phyloP scores from a whole-genome alignment of 1,140 invertebrate genomes.

The Belonocnema kinseyi region DNA sequence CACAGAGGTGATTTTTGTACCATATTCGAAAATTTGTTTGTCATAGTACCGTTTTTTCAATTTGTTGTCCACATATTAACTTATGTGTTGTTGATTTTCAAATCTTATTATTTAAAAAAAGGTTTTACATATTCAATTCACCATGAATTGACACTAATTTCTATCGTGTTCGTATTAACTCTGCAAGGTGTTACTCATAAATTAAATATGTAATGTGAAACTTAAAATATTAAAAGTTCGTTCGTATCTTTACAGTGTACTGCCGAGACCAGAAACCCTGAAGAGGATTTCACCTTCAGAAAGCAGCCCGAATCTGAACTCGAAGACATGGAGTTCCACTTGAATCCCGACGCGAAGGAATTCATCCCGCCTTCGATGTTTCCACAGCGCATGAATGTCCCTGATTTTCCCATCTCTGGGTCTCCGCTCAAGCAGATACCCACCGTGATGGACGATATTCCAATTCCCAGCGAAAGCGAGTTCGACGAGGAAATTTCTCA shows the following conservation, averaged over 20 bases:
- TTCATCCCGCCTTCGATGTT: slow-evolving; percentile 80
- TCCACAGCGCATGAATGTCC: slow-evolving; percentile 60
- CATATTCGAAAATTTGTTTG: neutral
- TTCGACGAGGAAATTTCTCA: slow-evolving; percentile 79
- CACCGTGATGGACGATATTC: slow-evolving; percentile 77
- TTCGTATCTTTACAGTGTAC: slow-evolving; percentile 39
- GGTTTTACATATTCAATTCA: too few relatives aligned
- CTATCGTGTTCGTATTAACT: too few relatives aligned
- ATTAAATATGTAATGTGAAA: too few relatives aligned
- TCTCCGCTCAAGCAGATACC: slow-evolving; percentile 78
- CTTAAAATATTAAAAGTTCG: too few relatives aligned
- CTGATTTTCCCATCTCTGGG: slow-evolving; percentile 78
- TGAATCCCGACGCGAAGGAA: slow-evolving; percentile 85
- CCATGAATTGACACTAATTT: too few relatives aligned
- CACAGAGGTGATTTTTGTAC: slow-evolving; percentile 45
- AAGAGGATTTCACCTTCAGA: neutral
- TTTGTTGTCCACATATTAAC: too few relatives aligned
- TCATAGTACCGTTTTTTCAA: neutral
- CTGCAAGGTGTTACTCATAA: too few relatives aligned
- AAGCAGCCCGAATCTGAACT: neutral
- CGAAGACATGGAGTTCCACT: slow-evolving; percentile 81
- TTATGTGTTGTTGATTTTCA: too few relatives aligned
- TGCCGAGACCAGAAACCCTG: slow-evolving; percentile 7
- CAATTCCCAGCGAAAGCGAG: slow-evolving; percentile 79
- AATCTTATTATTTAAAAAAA: too few relatives aligned